These are phyloP conservation scores for Potamilus streckersoni DNA, from an alignment of 1,140 invertebrate species.

Conservation along the genomic window DNA sequence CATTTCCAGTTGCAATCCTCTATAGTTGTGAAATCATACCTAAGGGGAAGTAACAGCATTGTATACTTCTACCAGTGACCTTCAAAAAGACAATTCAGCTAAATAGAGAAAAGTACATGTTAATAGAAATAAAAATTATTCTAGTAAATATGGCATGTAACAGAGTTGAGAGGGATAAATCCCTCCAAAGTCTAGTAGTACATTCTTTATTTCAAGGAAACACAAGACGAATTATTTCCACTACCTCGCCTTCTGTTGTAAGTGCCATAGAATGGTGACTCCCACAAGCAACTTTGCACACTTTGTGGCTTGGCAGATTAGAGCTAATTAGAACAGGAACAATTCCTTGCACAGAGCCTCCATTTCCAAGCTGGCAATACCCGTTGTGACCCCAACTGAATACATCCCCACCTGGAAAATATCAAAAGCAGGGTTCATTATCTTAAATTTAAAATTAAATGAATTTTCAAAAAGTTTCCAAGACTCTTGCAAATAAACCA, in stretches of 20 bases:
- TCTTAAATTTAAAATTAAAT: not conserved
- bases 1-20: too few species aligned
- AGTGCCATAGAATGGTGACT: constrained; percentile 76
- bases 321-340: constrained; percentile 70
- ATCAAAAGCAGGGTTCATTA: not conserved
- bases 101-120: too few species aligned
- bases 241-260: constrained; percentile 74
- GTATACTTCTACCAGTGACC: too few species aligned
- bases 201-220: not conserved
- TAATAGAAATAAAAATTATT: too few species aligned
- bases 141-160: too few species aligned
- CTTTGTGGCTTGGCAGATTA: constrained; percentile 70
- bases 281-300: constrained; percentile 75
- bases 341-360: constrained; percentile 72
- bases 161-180: too few species aligned
- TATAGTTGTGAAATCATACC: too few species aligned
- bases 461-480: not conserved
- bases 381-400: constrained; percentile 80
- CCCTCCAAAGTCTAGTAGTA: too few species aligned
- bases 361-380: constrained; percentile 75
- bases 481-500: not conserved
- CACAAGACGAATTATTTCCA: not conserved
- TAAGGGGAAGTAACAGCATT: too few species aligned
- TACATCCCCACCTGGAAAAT: constrained; percentile 70
- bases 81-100: too few species aligned